Evolutionary conservation across 2,113 vertebrate species (phyloP).

Genomic region (Paradoxurus hermaphroditus): DNA sequence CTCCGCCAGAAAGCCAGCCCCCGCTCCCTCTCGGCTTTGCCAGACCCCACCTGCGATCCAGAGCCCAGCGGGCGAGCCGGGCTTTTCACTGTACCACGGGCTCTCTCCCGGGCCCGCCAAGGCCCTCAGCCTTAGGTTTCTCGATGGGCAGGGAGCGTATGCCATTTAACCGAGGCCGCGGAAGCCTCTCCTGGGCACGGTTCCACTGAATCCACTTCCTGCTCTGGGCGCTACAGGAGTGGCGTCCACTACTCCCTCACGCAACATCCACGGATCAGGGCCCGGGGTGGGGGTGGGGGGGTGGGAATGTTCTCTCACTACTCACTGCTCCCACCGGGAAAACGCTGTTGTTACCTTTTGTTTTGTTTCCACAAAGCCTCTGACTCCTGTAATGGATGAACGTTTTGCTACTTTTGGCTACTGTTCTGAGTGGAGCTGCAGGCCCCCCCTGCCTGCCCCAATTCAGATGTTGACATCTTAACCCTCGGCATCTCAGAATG

Average conservation of each 20-base stretch:
- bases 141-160: background rate
- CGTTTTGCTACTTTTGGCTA: background rate
- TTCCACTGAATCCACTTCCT: background rate
- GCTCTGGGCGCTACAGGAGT: fast-evolving
- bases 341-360: background rate
- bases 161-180: background rate
- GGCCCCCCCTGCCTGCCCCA: too few relatives aligned
- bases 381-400: background rate
- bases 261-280: fast-evolving
- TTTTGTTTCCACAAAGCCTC: background rate
- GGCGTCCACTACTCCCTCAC: background rate
- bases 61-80: background rate
- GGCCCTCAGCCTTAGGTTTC: background rate
- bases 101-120: background rate
- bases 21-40: background rate
- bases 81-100: background rate
- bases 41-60: background rate
- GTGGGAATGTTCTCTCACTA: background rate
- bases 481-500: background rate
- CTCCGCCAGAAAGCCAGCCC: too few relatives aligned
- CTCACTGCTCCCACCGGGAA: background rate
- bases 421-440: too few relatives aligned
- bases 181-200: fast-evolving
- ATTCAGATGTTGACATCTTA: background rate
- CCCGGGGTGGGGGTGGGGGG: background rate